Evolutionary conservation across 2,113 vertebrate species (phyloP), one percentile per base, ranked within the genome.

Genomic region (Piaya cayana): DNA sequence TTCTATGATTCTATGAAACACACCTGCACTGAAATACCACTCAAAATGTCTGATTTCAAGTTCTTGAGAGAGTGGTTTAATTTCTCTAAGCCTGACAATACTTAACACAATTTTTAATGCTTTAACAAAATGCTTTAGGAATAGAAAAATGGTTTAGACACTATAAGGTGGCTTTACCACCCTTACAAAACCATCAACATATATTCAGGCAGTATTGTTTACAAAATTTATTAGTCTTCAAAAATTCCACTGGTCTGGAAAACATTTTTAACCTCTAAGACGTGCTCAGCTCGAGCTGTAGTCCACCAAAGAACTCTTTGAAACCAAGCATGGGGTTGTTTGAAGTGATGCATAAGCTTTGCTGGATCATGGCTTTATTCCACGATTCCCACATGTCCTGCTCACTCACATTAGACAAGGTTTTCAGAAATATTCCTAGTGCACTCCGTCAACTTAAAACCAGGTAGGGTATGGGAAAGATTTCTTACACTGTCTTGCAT

Each of bases 221-320:
- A 70, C 83, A 94, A 88, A n/a, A 26, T 95, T 96, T 94, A 96
- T 96, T 95, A 49, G 36, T 68, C 58, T 79, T 74, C 39, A 25
- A 34, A 49, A 49, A 69, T 80, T 75, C 79, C 11, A 42, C 49
- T 68, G 12, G 22, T 85, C 77, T 82, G 69, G 74, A 89, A 90
- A 78, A 88, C 30, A 30, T 42, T 43, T 88, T 90, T 52, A 74
- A 88, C n/a, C 13, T 70, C 14, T n/a, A 36, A 68, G 53, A 75
- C 22, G 14, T 34, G 19, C 34, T 47, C 30, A 36, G 22, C 17
- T 50, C 15, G 34, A 32, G 56, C 25, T 29, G 27, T 50, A 22
- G 34, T 60, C 65, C 49, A 34, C 20, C 3, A 82, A 67, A 75
- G 14, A 39, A 20, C 53, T 77, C 72, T 45, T 43, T 72, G 74